A percentile compares a stretch with the other conserved stretches of the same genome.
These are phyloP conservation scores for Acronicta alni DNA, from an alignment of 2,888 invertebrate species.

Conservation along the genomic window DNA sequence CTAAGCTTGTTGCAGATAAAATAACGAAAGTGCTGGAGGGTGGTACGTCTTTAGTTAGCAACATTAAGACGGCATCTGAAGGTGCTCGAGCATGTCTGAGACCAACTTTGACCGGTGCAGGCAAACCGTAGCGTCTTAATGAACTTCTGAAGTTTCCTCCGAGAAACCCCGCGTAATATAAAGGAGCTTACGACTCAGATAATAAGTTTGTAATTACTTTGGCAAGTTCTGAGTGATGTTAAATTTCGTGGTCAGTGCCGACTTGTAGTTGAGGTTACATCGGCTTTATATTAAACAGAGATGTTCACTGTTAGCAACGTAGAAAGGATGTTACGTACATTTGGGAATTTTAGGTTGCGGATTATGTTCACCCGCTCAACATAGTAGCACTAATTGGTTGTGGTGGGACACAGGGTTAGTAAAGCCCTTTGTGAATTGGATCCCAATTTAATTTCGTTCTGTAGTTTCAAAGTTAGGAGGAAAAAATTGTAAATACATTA, in stretches of 20 bases:
- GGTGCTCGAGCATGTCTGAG: conserved; percentile 75
- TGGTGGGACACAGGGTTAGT: background rate
- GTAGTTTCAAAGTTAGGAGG: background rate
- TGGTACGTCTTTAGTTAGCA: conserved; percentile 67
- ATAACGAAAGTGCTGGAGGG: conserved; percentile 63
- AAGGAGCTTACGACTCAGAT: conserved; percentile 58
- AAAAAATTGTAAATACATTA: background rate
- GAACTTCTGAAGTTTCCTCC: conserved; percentile 77
- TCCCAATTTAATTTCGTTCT: background rate
- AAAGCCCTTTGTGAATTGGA: background rate
- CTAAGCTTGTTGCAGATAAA: conserved; percentile 66
- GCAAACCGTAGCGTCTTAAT: conserved; percentile 83
- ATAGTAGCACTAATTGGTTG: conserved; percentile 6
- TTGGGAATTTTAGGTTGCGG: conserved; percentile 21
- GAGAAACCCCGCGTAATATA: conserved; percentile 58
- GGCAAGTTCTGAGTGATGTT: conserved; percentile 52
- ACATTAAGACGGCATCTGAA: conserved; percentile 69
- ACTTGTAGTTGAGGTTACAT: conserved; percentile 59
- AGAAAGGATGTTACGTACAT: conserved; percentile 11
- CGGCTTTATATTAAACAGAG: conserved; percentile 49
- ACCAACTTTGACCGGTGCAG: conserved; percentile 77
- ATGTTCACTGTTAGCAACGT: conserved; percentile 43
- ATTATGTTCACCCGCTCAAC: conserved; percentile 16
- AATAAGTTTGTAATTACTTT: conserved; percentile 64
- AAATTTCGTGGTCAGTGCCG: conserved; percentile 68